These are phyloP conservation scores for Brachionus koreanus DNA, from an alignment of 1,140 invertebrate genomes.

Conservation along the genomic window DNA sequence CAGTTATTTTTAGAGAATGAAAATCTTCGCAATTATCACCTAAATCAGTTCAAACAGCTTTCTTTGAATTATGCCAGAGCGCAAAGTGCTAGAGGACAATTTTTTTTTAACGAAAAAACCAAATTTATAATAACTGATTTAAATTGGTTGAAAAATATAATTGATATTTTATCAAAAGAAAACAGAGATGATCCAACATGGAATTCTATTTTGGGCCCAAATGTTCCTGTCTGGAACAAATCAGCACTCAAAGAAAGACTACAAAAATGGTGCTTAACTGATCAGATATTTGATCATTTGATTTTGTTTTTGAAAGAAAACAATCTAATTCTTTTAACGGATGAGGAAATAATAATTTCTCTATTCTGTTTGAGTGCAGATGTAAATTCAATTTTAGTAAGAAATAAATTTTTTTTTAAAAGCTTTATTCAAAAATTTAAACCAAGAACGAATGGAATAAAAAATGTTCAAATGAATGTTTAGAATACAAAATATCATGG, in stretches of 20 bases:
- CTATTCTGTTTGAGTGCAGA: not conserved
- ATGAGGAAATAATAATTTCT: not conserved
- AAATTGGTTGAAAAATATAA: not conserved
- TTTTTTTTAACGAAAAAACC: not conserved
- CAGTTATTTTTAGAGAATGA: not conserved
- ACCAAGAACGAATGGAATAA: not conserved
- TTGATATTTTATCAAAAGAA: not conserved
- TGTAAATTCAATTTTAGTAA: not conserved
- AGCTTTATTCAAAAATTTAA: not conserved
- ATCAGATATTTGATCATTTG: not conserved
- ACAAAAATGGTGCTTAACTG: not conserved
- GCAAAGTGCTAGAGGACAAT: not conserved
- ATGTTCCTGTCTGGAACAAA: not conserved
- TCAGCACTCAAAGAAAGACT: not conserved
- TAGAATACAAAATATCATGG: constrained; percentile 30
- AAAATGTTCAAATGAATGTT: not conserved
- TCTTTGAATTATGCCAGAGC: not conserved
- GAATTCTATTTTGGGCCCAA: not conserved
- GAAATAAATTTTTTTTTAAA: not conserved
- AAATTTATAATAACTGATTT: constrained; percentile 26
- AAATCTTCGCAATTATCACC: not conserved
- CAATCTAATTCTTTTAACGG: not conserved
- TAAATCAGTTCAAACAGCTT: not conserved
- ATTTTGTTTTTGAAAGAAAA: not conserved
- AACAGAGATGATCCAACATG: not conserved